These are phyloP conservation scores for Plecturocebus donacophilus DNA, from an alignment of 2,113 vertebrate species.

Conservation along the genomic window DNA sequence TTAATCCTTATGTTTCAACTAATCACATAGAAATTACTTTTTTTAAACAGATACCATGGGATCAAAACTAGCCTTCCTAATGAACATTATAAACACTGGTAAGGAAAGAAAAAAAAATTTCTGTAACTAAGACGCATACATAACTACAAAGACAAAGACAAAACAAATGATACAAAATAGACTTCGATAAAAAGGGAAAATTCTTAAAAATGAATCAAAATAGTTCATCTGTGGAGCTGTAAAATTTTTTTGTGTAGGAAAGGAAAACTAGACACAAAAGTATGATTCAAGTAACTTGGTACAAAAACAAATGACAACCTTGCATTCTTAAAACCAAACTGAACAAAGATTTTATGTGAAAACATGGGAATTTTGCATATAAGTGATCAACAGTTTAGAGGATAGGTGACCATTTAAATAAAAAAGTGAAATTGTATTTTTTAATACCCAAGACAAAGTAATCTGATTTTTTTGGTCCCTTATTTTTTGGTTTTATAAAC, in stretches of 20 bases:
- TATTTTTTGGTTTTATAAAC: constrained; percentile 62
- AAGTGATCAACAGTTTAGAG: background rate
- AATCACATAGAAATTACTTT: background rate
- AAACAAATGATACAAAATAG: constrained; percentile 23
- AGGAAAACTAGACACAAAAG: constrained; percentile 22
- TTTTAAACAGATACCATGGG: background rate
- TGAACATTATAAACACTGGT: background rate
- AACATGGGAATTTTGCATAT: constrained; percentile 9
- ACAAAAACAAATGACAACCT: background rate
- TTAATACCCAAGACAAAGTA: constrained; percentile 66
- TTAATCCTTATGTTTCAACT: constrained; percentile 22
- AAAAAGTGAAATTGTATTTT: constrained; percentile 25
- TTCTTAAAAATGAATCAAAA: constrained; percentile 19
- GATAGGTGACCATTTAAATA: constrained; percentile 13
- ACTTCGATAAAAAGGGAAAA: background rate
- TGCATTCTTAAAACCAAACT: constrained; percentile 32
- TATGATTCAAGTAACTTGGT: constrained; percentile 20
- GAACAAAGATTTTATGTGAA: constrained; percentile 43
- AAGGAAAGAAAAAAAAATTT: background rate
- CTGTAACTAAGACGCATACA: constrained; percentile 15
- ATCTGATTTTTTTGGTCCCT: constrained; percentile 81
- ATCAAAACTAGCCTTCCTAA: constrained; percentile 13
- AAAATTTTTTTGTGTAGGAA: background rate
- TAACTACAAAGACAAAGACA: constrained; percentile 46
- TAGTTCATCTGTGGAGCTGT: background rate